These are phyloP conservation scores for Diorhabda carinulata DNA, from an alignment of 1,140 invertebrate genomes.

Conservation along the genomic window DNA sequence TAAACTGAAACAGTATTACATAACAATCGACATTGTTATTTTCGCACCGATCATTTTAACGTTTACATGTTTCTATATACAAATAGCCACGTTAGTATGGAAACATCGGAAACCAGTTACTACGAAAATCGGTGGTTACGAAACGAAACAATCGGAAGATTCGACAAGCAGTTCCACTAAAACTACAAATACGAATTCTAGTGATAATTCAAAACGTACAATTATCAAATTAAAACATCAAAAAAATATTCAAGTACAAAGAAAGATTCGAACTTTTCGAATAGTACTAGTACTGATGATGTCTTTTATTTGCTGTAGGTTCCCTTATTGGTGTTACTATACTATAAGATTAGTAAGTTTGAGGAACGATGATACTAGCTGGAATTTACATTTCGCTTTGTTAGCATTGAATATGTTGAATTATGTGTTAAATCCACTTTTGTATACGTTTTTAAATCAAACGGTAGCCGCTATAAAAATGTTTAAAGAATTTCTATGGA, in stretches of 20 bases:
- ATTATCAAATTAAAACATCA: constrained; percentile 17
- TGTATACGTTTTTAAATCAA: constrained; percentile 55
- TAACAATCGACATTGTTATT: constrained; percentile 49
- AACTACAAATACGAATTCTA: constrained; percentile 4
- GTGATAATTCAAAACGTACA: constrained; percentile 20
- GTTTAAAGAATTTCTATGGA: constrained; percentile 31
- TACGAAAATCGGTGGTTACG: not conserved
- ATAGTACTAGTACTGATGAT: constrained; percentile 54
- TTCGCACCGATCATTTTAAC: constrained; percentile 52
- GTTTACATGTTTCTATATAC: constrained; percentile 53
- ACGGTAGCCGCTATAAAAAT: constrained; percentile 42
- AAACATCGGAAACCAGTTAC: constrained; percentile 40
- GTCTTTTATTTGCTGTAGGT: constrained; percentile 50
- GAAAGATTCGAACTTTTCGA: constrained; percentile 53
- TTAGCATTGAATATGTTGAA: constrained; percentile 51
- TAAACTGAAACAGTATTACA: constrained; percentile 45
- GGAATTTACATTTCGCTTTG: constrained; percentile 50
- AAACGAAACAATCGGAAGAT: constrained; percentile 14
- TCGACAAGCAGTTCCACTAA: constrained; percentile 9
- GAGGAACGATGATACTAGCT: constrained; percentile 35
- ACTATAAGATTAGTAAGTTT: constrained; percentile 47
- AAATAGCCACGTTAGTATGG: constrained; percentile 53
- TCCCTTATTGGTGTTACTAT: constrained; percentile 54
- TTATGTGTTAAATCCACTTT: constrained; percentile 54
- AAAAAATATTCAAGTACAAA: constrained; percentile 40